Evolutionary conservation across 2,113 vertebrate genomes (phyloP).

Genomic region (Antechinus flavipes): DNA sequence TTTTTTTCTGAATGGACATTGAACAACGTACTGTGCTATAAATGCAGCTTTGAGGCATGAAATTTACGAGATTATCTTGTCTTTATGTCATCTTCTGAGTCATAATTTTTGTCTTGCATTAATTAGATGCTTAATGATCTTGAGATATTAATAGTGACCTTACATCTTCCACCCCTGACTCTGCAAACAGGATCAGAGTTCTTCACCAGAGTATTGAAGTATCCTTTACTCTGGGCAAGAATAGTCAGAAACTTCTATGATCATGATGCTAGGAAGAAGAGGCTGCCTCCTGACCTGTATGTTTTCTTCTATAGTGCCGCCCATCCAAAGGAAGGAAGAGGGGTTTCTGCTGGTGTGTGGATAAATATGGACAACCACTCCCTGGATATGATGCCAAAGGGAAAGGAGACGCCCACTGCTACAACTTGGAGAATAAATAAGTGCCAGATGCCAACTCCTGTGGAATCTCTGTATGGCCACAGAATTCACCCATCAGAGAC

Average conservation of each 20-base stretch:
- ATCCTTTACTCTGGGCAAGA: background rate
- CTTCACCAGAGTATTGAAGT: background rate
- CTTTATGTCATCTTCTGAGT: background rate
- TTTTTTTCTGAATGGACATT: background rate
- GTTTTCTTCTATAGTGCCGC: constrained; percentile 88
- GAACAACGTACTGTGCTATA: background rate
- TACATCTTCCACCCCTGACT: background rate
- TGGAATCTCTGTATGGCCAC: constrained; percentile 59
- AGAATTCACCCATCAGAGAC: constrained; percentile 68
- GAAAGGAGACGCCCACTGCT: constrained; percentile 90
- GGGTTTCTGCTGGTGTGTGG: constrained; percentile 97
- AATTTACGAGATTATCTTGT: background rate
- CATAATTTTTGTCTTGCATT: background rate
- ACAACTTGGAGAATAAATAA: constrained; percentile 91
- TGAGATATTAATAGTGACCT: background rate
- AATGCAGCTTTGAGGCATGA: background rate
- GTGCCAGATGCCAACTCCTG: constrained; percentile 54
- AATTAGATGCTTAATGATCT: background rate
- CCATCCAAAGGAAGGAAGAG: constrained; percentile 95
- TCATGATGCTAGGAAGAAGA: background rate
- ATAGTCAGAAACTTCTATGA: background rate
- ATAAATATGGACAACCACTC: constrained; percentile 94
- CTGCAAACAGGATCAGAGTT: background rate
- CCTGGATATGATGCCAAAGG: constrained; percentile 89
- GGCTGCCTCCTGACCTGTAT: background rate